Evolutionary conservation across 2,113 vertebrate species (phyloP).

Genomic region (Paedocypris sp.): DNA sequence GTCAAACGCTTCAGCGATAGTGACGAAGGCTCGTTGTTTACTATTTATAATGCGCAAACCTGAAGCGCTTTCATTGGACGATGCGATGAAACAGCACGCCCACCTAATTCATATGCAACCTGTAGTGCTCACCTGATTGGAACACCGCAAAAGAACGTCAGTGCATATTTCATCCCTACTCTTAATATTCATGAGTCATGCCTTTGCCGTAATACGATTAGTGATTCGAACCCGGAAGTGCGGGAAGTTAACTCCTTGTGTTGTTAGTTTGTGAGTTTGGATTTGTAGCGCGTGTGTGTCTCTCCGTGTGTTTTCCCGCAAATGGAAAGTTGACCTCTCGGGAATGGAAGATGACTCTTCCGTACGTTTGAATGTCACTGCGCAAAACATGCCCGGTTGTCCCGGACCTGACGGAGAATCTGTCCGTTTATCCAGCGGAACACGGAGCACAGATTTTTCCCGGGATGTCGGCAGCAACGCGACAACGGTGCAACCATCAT

Average conservation of each 20-base stretch:
- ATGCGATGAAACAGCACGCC: not conserved
- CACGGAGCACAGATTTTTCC: constrained; percentile 39
- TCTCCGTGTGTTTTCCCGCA: constrained; percentile 31
- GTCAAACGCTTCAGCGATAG: no score
- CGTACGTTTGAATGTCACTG: constrained; percentile 46
- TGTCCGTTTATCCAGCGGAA: constrained; percentile 43
- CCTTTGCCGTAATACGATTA: not conserved
- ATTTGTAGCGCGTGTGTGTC: constrained; percentile 12
- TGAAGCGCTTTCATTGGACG: not conserved
- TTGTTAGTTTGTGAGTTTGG: constrained; percentile 35
- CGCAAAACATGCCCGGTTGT: constrained; percentile 50
- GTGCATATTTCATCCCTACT: rapidly evolving
- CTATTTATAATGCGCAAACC: not conserved
- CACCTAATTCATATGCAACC: not conserved
- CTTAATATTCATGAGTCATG: constrained; percentile 1
- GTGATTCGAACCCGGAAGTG: constrained; percentile 64
- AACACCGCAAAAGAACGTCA: not conserved
- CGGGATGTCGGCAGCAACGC: constrained; percentile 24
- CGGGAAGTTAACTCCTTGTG: constrained; percentile 52
- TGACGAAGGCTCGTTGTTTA: no score
- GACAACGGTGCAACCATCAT: constrained; percentile 12
- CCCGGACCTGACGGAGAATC: constrained; percentile 45
- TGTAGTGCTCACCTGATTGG: not conserved
- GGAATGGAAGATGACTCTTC: constrained; percentile 77
- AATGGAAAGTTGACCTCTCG: constrained; percentile 54